Conservation (phyloP, 2,113 vertebrate species). For the Corythoichthys haematopterus region DNA sequence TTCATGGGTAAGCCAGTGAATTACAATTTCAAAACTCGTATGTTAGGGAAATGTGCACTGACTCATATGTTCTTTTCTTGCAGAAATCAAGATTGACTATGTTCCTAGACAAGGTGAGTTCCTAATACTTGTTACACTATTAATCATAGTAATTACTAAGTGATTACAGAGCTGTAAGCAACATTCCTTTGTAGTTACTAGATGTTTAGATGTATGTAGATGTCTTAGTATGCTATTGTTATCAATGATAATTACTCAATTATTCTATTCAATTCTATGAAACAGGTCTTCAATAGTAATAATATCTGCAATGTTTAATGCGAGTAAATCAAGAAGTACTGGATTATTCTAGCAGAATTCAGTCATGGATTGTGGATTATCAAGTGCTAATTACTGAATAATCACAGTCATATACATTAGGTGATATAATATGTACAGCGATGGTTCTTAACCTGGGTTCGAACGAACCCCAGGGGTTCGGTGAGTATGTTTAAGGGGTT, state of each 20-base stretch:
- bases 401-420: background rate
- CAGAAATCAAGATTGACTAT: slow-evolving; percentile 90
- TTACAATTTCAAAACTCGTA: background rate
- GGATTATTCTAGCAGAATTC: background rate
- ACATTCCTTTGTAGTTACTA: background rate
- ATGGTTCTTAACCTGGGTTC: too few relatives aligned
- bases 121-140: background rate
- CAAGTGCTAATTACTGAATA: background rate
- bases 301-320: background rate
- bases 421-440: background rate
- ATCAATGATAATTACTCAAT: too few relatives aligned
- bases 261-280: too few relatives aligned
- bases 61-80: slow-evolving; percentile 8
- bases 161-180: background rate
- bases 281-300: background rate
- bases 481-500: too few relatives aligned
- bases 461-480: too few relatives aligned
- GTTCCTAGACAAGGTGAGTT: slow-evolving; percentile 81
- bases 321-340: background rate
- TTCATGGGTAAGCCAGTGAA: slow-evolving; percentile 76
- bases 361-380: background rate
- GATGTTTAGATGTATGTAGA: background rate
- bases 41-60: background rate
- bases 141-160: background rate
- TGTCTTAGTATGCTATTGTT: background rate